phyloP scores from a whole-genome alignment of 2,797 vertebrate species.

The Coregonus suidteri region DNA sequence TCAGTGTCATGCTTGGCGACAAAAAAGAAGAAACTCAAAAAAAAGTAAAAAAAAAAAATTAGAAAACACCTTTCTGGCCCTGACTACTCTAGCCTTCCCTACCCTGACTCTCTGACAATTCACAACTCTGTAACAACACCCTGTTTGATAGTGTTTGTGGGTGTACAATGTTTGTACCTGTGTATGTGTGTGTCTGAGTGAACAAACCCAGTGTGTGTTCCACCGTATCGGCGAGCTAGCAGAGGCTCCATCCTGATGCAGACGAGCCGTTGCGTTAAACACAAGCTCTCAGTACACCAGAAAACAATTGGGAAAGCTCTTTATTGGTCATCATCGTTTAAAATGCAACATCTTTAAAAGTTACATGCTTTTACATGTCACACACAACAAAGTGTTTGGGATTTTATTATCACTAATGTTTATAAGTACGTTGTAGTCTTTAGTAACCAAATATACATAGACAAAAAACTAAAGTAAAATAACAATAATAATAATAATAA shows the following conservation, averaged over 20 bases:
- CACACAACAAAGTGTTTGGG: constrained; percentile 94
- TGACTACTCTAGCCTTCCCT: constrained; percentile 80
- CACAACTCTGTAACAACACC: constrained; percentile 28
- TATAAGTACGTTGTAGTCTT: constrained; percentile 67
- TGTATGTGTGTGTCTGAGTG: constrained; percentile 48
- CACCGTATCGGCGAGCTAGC: constrained; percentile 64
- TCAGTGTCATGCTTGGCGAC: constrained; percentile 90
- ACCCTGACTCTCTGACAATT: constrained; percentile 56
- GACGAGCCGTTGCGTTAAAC: constrained; percentile 74
- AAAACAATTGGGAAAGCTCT: constrained; percentile 98
- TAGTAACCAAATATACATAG: constrained; percentile 89
- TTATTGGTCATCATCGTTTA: constrained; percentile 98
- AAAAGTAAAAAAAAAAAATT: neutral
- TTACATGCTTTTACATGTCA: constrained; percentile 98
- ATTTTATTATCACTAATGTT: constrained; percentile 70
- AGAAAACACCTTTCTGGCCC: constrained; percentile 70
- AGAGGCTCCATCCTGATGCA: constrained; percentile 61
- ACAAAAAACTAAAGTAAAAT: constrained; percentile 80
- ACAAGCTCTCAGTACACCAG: constrained; percentile 92
- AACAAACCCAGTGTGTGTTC: constrained; percentile 59
- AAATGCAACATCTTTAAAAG: constrained; percentile 88
- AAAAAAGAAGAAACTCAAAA: constrained; percentile 43
- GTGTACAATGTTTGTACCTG: constrained; percentile 22
- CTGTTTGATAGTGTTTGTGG: constrained; percentile 34
- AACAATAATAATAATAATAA: constrained; percentile 15